phyloP scores from a whole-genome alignment of 2,113 vertebrate genomes.

The Crypturellus undulatus region DNA sequence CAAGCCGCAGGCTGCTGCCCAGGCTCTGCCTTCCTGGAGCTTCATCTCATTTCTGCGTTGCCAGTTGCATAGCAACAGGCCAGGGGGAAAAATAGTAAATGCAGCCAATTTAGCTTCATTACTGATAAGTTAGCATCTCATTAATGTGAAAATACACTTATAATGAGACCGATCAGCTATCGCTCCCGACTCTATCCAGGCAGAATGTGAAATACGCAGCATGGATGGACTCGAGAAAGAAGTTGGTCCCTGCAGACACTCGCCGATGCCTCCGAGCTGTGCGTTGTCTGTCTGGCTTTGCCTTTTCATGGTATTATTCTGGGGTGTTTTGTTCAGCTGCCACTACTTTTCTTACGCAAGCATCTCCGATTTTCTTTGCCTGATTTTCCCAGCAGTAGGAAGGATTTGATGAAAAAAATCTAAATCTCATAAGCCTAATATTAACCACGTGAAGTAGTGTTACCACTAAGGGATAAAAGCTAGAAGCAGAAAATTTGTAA shows the following conservation, averaged over 20 bases:
- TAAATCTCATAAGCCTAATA: fast-evolving
- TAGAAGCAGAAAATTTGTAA: background rate
- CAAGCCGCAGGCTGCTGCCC: slow-evolving; percentile 56
- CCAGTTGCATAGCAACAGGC: slow-evolving; percentile 71
- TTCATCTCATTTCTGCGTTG: slow-evolving; percentile 66
- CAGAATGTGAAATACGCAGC: slow-evolving; percentile 2
- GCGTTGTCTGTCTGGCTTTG: background rate
- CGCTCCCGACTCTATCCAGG: background rate
- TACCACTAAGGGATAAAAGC: background rate
- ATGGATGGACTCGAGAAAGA: background rate
- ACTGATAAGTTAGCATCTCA: slow-evolving; percentile 47
- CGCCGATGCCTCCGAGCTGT: background rate
- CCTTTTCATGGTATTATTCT: background rate
- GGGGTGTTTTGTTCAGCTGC: background rate
- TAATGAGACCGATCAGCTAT: slow-evolving; percentile 31
- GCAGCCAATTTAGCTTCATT: slow-evolving; percentile 55
- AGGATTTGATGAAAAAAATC: background rate
- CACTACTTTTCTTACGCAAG: background rate
- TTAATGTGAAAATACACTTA: slow-evolving; percentile 33
- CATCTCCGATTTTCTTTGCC: background rate
- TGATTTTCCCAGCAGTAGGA: background rate
- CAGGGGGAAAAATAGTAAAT: slow-evolving; percentile 45
- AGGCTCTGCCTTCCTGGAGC: slow-evolving; percentile 57
- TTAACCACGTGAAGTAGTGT: background rate
- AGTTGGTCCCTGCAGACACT: background rate